Conservation (phyloP, 2,113 vertebrate genomes). For the Podilymbus podiceps region DNA sequence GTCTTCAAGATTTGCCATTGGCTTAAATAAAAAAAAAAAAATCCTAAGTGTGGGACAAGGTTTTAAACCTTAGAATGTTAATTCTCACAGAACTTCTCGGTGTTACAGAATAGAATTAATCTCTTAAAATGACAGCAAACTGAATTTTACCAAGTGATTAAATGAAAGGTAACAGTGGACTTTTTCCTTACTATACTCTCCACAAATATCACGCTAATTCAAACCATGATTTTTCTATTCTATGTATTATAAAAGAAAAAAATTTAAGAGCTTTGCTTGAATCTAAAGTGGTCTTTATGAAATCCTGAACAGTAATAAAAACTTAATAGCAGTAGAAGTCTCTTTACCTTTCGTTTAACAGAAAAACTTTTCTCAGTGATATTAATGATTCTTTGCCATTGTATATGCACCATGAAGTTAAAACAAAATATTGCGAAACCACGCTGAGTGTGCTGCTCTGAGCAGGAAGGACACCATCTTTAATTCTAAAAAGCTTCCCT, state of each 20-base stretch:
- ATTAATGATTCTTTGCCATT: neutral
- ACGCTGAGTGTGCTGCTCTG: neutral
- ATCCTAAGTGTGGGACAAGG: neutral
- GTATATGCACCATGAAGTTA: neutral
- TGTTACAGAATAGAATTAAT: neutral
- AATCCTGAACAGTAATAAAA: slow-evolving; percentile 11
- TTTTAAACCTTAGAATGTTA: neutral
- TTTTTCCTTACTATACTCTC: neutral
- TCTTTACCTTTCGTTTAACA: neutral
- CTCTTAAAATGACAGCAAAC: neutral
- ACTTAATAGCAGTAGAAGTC: neutral
- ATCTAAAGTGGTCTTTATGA: slow-evolving; percentile 8
- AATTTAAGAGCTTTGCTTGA: neutral
- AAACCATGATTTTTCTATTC: neutral
- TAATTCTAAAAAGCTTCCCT: neutral
- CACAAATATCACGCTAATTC: neutral
- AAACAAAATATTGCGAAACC: neutral
- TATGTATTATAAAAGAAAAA: neutral
- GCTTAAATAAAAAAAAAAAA: neutral
- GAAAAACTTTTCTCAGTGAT: neutral
- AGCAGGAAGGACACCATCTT: neutral
- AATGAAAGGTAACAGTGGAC: neutral
- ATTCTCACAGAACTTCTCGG: neutral
- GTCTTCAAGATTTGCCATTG: neutral
- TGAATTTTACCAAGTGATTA: neutral